Percentiles rank a stretch among this genome's conserved stretches.
These are phyloP conservation scores for Lutraria rhynchaena DNA, from an alignment of 1,140 invertebrate genomes.

Conservation along the genomic window DNA sequence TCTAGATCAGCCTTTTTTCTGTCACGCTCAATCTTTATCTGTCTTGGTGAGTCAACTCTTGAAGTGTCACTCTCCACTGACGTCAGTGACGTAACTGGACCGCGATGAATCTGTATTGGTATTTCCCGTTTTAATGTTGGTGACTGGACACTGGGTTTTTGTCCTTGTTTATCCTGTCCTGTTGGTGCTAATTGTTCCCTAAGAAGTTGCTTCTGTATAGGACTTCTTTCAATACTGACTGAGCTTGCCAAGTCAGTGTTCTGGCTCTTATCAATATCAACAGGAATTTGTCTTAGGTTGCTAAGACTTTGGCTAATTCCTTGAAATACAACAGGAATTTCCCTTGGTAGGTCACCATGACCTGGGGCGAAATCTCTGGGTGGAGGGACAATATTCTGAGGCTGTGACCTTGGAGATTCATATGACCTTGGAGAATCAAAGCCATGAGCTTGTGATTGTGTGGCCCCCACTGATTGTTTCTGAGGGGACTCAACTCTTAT, in stretches of 20 bases:
- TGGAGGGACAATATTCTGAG: constrained; percentile 25
- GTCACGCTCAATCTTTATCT: constrained; percentile 36
- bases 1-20: constrained; percentile 55
- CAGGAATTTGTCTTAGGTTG: constrained; percentile 40
- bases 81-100: constrained; percentile 5
- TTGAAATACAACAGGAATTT: constrained; percentile 55
- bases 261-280: constrained; percentile 40
- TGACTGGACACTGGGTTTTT: neutral
- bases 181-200: constrained; percentile 11
- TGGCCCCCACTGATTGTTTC: constrained; percentile 5
- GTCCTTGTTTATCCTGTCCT: constrained; percentile 5
- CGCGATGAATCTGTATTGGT: constrained; percentile 31
- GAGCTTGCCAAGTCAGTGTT: constrained; percentile 6
- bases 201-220: constrained; percentile 26
- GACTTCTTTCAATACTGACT: constrained; percentile 29
- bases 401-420: constrained; percentile 19
- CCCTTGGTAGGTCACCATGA: constrained; percentile 46
- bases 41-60: constrained; percentile 34
- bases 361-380: constrained; percentile 52
- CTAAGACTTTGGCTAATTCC: constrained; percentile 49
- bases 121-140: constrained; percentile 10
- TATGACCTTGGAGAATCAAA: constrained; percentile 38
- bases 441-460: constrained; percentile 21
- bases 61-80: neutral
- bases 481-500: constrained; percentile 43